Evolutionary conservation across 2,113 vertebrate genomes (phyloP).

Genomic region (Pedetes capensis): DNA sequence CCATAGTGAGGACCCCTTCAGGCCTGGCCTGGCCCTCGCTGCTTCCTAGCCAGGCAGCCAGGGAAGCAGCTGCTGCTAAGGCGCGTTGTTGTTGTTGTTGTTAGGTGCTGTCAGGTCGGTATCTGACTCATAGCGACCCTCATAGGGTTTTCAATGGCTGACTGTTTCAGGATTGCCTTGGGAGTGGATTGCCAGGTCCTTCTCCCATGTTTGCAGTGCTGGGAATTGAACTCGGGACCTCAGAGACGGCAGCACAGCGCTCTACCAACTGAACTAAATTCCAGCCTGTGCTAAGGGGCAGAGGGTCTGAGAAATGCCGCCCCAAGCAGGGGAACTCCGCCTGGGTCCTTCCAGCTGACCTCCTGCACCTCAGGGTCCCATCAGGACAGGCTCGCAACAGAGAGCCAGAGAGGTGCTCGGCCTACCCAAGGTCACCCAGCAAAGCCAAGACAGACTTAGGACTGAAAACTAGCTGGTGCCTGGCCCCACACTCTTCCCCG

Average conservation of each 20-base stretch:
- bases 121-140: too few species aligned
- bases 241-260: too few species aligned
- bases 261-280: too few species aligned
- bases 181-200: too few species aligned
- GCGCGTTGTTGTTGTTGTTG: too few species aligned
- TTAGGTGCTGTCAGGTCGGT: too few species aligned
- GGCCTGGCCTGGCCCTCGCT: background rate
- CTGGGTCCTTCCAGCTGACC: background rate
- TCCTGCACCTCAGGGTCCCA: background rate
- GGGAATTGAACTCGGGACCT: too few species aligned
- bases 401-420: background rate
- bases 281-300: too few species aligned
- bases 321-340: background rate
- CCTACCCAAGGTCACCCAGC: background rate
- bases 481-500: background rate
- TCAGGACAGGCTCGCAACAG: background rate
- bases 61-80: background rate
- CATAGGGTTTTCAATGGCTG: too few species aligned
- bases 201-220: too few species aligned
- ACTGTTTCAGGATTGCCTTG: too few species aligned
- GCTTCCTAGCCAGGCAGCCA: background rate
- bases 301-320: background rate
- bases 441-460: background rate
- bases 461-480: background rate
- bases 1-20: too few species aligned